Evolutionary conservation across 2,888 invertebrate species (phyloP).

Genomic region (Oscheius onirici): DNA sequence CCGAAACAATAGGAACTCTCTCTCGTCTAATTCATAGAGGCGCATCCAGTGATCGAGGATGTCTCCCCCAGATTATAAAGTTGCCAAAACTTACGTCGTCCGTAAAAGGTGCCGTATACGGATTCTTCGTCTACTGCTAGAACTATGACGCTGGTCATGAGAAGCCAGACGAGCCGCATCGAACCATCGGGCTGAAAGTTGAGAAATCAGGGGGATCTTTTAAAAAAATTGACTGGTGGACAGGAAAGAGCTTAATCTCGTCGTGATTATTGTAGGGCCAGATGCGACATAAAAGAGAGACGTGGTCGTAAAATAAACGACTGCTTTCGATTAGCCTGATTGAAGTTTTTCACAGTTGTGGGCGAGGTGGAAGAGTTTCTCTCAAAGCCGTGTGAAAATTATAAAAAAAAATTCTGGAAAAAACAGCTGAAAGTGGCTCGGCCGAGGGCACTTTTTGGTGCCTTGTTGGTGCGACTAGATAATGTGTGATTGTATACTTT

Average conservation of each 20-base stretch:
- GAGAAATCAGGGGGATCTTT: background rate
- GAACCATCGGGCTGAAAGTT: constrained; percentile 33
- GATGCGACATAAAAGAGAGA: constrained; percentile 24
- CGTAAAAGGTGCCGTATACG: constrained; percentile 14
- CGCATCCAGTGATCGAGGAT: background rate
- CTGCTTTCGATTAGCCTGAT: constrained; percentile 15
- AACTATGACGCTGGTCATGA: constrained; percentile 17
- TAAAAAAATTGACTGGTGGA: background rate
- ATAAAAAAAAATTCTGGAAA: background rate
- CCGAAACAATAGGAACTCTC: constrained; percentile 21
- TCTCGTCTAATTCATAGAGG: constrained; percentile 14
- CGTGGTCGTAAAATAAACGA: constrained; percentile 19
- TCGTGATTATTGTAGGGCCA: constrained; percentile 20
- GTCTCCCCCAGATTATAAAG: background rate
- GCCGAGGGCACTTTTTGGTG: constrained; percentile 2
- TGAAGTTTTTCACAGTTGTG: background rate
- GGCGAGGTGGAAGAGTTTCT: too few species aligned
- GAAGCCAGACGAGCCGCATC: constrained; percentile 36
- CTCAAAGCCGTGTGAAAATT: too few species aligned
- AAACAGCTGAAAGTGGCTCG: constrained; percentile 8
- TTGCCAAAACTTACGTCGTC: constrained; percentile 18
- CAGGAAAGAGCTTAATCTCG: background rate
- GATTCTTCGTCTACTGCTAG: constrained; percentile 21
- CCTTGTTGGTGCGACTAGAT: constrained; percentile 24
- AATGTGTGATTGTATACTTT: constrained; percentile 33